Evolutionary conservation across 2,113 vertebrate genomes (phyloP).

Genomic region (Bungarus multicinctus): DNA sequence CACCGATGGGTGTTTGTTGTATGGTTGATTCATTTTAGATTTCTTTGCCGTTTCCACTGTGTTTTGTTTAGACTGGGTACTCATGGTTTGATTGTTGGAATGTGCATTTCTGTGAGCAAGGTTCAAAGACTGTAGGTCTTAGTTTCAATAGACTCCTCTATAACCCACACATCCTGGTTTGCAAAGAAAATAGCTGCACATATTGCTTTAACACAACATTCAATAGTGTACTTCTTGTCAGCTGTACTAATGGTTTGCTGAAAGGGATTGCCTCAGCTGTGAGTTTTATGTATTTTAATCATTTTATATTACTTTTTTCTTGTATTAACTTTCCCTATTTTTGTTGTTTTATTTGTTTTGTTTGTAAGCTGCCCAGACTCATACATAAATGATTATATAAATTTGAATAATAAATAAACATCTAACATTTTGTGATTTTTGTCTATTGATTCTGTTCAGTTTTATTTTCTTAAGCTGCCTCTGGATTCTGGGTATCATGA

Average conservation of each 20-base stretch:
- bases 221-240: neutral
- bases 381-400: neutral
- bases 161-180: neutral
- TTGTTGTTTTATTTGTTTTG: neutral
- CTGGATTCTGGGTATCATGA: neutral
- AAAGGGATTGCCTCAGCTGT: neutral
- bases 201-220: neutral
- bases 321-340: neutral
- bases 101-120: neutral
- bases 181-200: neutral
- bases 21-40: neutral
- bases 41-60: neutral
- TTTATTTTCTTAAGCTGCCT: neutral
- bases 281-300: neutral
- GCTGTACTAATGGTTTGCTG: neutral
- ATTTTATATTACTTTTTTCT: neutral
- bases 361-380: neutral
- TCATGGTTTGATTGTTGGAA: neutral
- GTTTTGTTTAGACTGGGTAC: neutral
- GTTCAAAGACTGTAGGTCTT: neutral
- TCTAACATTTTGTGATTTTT: neutral
- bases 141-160: neutral
- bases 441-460: neutral
- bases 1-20: neutral
- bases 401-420: neutral